Percentiles rank a stretch among this genome's conserved stretches.
Evolutionary conservation across 2,113 vertebrate species (phyloP).

Genomic region (Tamias sibiricus): DNA sequence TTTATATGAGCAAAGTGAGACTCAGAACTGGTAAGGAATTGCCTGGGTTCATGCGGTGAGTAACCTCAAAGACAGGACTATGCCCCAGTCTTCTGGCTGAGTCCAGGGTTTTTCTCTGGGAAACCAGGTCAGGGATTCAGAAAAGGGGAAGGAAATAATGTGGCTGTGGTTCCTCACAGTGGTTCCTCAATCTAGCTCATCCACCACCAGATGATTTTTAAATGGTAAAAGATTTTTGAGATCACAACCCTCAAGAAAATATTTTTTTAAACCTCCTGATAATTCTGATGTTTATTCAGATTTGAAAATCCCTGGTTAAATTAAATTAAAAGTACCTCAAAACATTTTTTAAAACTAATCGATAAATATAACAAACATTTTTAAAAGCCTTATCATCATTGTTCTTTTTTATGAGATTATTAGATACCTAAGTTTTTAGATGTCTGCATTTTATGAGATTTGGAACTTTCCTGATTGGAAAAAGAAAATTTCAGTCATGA

Average conservation of each 20-base stretch:
- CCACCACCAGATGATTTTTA: background rate
- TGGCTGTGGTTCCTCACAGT: background rate
- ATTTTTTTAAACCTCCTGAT: background rate
- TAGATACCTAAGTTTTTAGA: background rate
- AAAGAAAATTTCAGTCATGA: background rate
- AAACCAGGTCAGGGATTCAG: background rate
- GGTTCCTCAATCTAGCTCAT: background rate
- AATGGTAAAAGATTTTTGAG: constrained; percentile 17
- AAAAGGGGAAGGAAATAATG: background rate
- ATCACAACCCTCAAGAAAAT: background rate
- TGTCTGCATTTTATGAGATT: background rate
- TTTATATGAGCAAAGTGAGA: background rate
- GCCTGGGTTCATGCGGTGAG: background rate
- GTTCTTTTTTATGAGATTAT: background rate
- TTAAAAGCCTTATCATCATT: background rate
- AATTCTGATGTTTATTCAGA: background rate
- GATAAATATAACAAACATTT: background rate
- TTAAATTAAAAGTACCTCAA: background rate
- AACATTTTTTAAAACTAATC: background rate
- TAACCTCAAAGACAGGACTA: background rate
- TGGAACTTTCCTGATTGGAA: background rate
- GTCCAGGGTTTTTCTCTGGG: background rate
- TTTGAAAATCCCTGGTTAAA: background rate
- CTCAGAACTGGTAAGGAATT: background rate
- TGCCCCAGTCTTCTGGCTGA: background rate